Base-by-base conservation (phyloP, 2,888 invertebrate genomes). In the Eutolmus rufibarbis region DNA sequence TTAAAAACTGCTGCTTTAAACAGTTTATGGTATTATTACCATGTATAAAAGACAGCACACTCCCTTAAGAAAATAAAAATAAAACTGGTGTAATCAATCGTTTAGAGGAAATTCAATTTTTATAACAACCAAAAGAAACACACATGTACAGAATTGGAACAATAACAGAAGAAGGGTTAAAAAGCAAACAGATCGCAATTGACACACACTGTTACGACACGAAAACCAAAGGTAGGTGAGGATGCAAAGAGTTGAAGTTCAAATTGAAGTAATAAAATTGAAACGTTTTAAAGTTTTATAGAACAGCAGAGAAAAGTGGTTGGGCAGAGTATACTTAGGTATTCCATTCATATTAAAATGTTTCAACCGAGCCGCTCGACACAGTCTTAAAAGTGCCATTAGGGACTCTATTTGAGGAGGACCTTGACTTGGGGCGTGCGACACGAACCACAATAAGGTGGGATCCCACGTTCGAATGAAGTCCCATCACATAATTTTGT, bases 341-440 rank as follows among this genome's bases (percentile, higher is more conserved):
- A 66, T 66, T 66, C 66, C 66, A 66, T 66, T 66, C 66, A 66
- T 66, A 66, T 66, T 66, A 66, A 66, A 66, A 66, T 66, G 66
- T 37, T 12, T 2, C 46, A 79, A 31, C 51, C 28, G 19, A 79
- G 79, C 51, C 51, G n/a, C 28, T 56, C 28, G 79, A 51, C 79
- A 79, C 79, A 31, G 79, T 79, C 79, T 79, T 79, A 19, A 31
- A 79, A 79, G 79, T 46, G 51, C 79, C 79, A 79, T 79, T 79
- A 56, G 51, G 31, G 79, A 56, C 79, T 79, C 31, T 51, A 79
- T 79, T 51, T 9, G 5, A 51, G 51, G 31, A 12, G 28, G 16
- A 28, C 79, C 31, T 79, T 79, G 31, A 66, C 12, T 66, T 66
- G 19, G 28, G 23, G 28, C 66, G 66, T 66, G 66, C 66, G 23